phyloP scores from a whole-genome alignment of 1,140 invertebrate species.

The Bradynema listronoti region DNA sequence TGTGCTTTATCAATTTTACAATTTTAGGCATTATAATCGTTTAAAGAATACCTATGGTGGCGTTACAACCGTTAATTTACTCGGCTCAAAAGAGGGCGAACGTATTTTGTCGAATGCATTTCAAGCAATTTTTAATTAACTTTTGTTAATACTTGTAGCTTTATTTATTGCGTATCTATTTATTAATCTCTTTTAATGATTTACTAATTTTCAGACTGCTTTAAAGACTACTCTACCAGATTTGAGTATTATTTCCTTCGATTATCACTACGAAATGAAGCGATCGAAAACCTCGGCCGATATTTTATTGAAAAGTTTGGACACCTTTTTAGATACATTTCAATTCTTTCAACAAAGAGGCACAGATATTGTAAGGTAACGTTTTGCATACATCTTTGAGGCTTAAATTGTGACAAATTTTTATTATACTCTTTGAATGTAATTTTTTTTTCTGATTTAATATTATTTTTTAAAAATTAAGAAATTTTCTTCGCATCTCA shows the following conservation, averaged over 20 bases:
- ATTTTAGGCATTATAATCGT: conserved; percentile 71
- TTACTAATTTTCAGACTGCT: conserved; percentile 65
- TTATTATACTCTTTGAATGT: too few species aligned
- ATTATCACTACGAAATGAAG: conserved; percentile 76
- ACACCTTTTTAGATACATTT: conserved; percentile 3
- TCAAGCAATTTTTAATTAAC: conserved; percentile 62
- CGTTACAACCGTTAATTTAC: conserved; percentile 81
- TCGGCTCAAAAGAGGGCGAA: conserved; percentile 92
- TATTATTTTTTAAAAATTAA: too few species aligned
- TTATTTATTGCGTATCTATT: conserved; percentile 14
- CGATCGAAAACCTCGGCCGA: conserved; percentile 41
- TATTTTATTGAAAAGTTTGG: conserved; percentile 31
- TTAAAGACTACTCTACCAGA: conserved; percentile 72
- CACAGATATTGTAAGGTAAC: background rate
- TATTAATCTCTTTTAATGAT: conserved; percentile 20
- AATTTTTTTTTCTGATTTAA: background rate
- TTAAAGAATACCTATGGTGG: conserved; percentile 83
- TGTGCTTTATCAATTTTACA: background rate
- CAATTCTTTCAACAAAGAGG: conserved; percentile 2
- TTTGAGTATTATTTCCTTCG: conserved; percentile 76
- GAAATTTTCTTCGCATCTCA: too few species aligned
- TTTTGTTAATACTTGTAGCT: too few species aligned
- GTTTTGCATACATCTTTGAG: background rate
- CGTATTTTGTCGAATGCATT: conserved; percentile 87
- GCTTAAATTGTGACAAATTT: background rate